Evolutionary conservation across 1,140 invertebrate species (phyloP), one percentile per base, ranked within the genome.

Genomic region (Rhopalosiphum maidis): DNA sequence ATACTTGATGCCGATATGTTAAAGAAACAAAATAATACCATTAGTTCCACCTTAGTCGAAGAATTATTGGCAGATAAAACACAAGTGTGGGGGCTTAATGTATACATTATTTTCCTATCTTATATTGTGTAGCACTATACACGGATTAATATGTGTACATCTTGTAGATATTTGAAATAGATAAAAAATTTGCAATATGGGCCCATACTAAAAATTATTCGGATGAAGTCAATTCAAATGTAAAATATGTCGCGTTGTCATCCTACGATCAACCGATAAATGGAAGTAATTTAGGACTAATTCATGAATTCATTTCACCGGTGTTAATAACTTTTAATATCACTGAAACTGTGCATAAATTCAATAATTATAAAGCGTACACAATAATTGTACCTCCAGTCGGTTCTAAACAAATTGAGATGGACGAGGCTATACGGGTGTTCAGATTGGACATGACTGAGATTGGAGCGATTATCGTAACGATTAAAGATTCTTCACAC

Each of bases 221-320:
- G 9, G 37, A 25, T 23, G 35, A 51, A 30, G 35, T 43, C 3
- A n/a, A 18, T 30, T 93, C 91, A 25, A 93, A 37, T 51, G 15
- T 86, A 23, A 93, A 93, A 35, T 93, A 85, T 15, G 15, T 85
- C 21, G 77, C 91, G 4, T 54, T 93, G 77, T 93, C 91, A 21
- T 25, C 35, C 43, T 51, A 93, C 48, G 82, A 68, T 21, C 7
- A 30, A 41, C 41, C 60, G 4, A 77, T 41, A 21, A 54, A 54
- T 86, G 25, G 82, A 43, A 93, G 86, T 9, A 86, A 93, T 54
- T 41, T 83, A 21, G 91, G 82, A 54, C 7, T 46, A 7, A 86
- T 55, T 23, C 15, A 83, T 85, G 51, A 85, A 11, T 43, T 93
- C 1, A 6, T 37, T 23, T 51, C 35, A 0, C 82, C 46, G 5